A percentile compares a stretch with the other conserved stretches of the same genome.
Conservation (phyloP, 53 echinoderm and acorn worm genomes). For the Luidia sarsii region DNA sequence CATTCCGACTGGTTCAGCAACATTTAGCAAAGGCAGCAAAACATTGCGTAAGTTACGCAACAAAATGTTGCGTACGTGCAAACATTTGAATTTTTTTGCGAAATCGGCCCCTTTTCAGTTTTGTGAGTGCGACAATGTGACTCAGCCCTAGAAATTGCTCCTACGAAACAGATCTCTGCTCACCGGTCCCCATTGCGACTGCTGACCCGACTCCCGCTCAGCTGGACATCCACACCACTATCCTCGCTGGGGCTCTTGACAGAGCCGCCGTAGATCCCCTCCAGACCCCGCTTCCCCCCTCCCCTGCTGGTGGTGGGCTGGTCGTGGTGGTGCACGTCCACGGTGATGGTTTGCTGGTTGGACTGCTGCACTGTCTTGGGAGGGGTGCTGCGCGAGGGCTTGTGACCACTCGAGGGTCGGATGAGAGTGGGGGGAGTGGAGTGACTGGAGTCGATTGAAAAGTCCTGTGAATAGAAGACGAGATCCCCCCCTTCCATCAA, state of each 20-base stretch:
- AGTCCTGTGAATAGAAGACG: constrained; percentile 47
- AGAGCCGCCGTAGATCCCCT: constrained; percentile 63
- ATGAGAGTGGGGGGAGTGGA: constrained; percentile 56
- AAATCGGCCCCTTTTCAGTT: too few species aligned
- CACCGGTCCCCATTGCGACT: constrained; percentile 53
- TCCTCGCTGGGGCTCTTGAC: constrained; percentile 96
- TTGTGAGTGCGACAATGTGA: too few species aligned
- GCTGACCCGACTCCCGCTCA: constrained; percentile 46
- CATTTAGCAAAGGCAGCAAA: too few species aligned
- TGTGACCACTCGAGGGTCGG: constrained; percentile 36
- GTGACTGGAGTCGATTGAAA: constrained; percentile 41
- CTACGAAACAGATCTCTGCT: too few species aligned
- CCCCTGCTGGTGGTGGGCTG: constrained; percentile 59
- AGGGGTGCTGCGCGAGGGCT: constrained; percentile 43
- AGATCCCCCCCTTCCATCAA: too few species aligned
- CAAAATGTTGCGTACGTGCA: too few species aligned
- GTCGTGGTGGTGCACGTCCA: constrained; percentile 80
- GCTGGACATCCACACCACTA: constrained; percentile 78
- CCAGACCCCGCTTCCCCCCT: constrained; percentile 39
- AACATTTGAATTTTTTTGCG: too few species aligned
- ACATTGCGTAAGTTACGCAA: too few species aligned
- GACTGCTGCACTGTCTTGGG: constrained; percentile 55
- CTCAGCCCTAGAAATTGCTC: too few species aligned
- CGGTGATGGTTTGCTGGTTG: constrained; percentile 78
- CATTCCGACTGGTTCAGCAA: too few species aligned